Evolutionary conservation across 2,888 invertebrate species (phyloP).

Genomic region (Temnothorax rugatulus): DNA sequence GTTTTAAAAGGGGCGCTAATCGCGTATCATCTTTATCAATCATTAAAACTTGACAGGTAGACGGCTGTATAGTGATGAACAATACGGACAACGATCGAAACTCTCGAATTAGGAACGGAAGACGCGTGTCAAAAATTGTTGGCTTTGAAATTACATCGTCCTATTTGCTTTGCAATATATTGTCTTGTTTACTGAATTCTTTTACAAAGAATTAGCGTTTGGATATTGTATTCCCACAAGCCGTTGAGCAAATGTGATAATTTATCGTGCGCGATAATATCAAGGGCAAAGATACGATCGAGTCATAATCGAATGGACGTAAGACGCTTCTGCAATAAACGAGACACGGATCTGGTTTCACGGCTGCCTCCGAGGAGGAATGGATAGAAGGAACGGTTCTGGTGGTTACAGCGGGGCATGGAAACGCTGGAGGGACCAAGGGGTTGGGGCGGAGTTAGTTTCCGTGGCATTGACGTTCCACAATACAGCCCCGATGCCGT

Average conservation of each 20-base stretch:
- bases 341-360: constrained; percentile 70
- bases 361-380: constrained; percentile 31
- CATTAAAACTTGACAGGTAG: background rate
- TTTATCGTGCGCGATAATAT: constrained; percentile 4
- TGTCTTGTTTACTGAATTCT: background rate
- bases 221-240: background rate
- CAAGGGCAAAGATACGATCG: background rate
- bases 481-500: constrained; percentile 84
- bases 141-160: background rate
- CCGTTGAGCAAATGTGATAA: constrained; percentile 1
- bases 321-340: constrained; percentile 72
- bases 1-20: constrained; percentile 30
- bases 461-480: constrained; percentile 85
- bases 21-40: constrained; percentile 44
- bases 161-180: background rate
- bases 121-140: background rate
- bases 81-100: background rate
- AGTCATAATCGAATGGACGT: constrained; percentile 68
- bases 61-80: background rate
- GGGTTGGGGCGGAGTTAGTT: constrained; percentile 82
- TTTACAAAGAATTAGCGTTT: background rate
- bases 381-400: constrained; percentile 30
- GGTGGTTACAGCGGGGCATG: constrained; percentile 42
- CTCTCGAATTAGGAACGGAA: background rate
- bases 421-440: constrained; percentile 58